Base-by-base conservation (phyloP, 2,113 vertebrate genomes). In the Chlamydotis undulata region DNA sequence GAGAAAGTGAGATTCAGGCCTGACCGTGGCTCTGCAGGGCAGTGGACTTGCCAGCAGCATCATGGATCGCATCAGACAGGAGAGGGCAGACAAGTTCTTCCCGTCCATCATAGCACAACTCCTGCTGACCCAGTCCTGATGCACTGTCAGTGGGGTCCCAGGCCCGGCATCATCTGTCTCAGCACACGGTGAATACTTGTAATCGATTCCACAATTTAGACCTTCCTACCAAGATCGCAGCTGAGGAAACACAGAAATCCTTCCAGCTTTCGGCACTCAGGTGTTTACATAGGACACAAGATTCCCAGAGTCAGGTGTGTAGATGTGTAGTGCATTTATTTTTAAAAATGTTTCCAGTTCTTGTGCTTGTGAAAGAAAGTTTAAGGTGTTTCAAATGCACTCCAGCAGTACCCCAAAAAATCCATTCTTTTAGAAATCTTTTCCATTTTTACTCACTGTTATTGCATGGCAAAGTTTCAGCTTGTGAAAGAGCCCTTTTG, bases 11-110 rank as follows among this genome's bases (percentile, higher is more conserved):
- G 41, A 6, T 25, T 50, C n/a, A 6, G 43, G 37, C 69, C 56
- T 3, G 12, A 37, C 49, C 14, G 0, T 22, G 47, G 47, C 55
- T 89, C 45, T 69, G 52, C 39, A 7, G 50, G 41, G 75, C 56
- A 24, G n/a, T 2, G 4, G 37, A 41, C 24, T 29, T 35, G 57
- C 41, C 5, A 12, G 45, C 35, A 24, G 37, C 45, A 52, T 21
- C 3, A 0, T 1, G 8, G 73, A 9, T 53, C 7, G 3, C 1
- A 11, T 52, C 47, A 50, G 77, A 43, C 24, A 6, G 74, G 83
- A 79, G 60, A 56, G 79, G 55, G n/a, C 77, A 68, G 82, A 11
- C 0, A 2, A 26, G 22, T 43, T 49, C 28, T 41, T 73, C 43
- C 37, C 23, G 41, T 41, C 41, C 41, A 3, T 7, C 33, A 4